phyloP scores from a whole-genome alignment of 2,797 vertebrate species.

The Coccyzus lansbergi region DNA sequence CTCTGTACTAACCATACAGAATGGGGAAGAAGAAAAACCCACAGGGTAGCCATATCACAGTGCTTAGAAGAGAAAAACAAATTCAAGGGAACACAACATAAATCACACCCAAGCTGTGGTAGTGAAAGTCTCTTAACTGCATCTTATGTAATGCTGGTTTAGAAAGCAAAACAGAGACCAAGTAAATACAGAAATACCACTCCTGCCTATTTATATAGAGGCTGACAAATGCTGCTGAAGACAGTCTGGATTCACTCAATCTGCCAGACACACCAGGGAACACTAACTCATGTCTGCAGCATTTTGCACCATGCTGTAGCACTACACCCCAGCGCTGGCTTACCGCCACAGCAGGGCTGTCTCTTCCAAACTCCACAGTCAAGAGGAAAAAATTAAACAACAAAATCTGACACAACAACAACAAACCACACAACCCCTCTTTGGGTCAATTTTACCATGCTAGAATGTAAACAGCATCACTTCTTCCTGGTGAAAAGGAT shows the following conservation, averaged over 20 bases:
- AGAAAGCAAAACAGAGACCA: neutral
- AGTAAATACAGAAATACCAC: neutral
- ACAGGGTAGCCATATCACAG: neutral
- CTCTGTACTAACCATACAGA: neutral
- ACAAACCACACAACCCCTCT: neutral
- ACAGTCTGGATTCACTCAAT: neutral
- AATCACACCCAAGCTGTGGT: neutral
- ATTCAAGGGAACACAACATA: neutral
- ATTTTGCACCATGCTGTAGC: neutral
- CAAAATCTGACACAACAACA: neutral
- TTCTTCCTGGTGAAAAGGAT: neutral
- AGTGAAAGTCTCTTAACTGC: neutral
- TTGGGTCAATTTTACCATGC: neutral
- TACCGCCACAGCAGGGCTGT: neutral
- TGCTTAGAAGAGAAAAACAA: neutral
- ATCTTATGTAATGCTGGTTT: neutral
- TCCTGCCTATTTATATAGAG: neutral
- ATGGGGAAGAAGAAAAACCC: neutral
- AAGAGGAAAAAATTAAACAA: neutral
- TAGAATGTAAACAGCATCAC: neutral
- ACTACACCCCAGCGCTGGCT: neutral
- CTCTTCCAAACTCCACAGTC: neutral
- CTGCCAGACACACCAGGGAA: constrained; percentile 34
- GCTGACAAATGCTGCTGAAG: constrained; percentile 39
- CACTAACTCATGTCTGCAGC: constrained; percentile 11